Conservation (phyloP, 2,113 vertebrate species). For the Boulengeromyrus knoepffleri region DNA sequence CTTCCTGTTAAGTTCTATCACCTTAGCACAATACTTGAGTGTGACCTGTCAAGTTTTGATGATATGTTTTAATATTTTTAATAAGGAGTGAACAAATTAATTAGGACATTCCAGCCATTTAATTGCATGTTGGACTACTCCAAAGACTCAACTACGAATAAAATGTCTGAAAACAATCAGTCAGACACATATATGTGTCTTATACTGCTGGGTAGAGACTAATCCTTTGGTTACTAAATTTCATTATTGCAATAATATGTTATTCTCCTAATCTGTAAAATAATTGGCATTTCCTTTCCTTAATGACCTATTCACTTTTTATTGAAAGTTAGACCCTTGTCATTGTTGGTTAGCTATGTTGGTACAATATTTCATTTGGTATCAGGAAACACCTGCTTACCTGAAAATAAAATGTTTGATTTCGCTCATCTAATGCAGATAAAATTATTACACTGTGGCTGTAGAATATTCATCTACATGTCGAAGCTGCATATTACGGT, state of each 20-base stretch:
- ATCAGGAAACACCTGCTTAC: neutral
- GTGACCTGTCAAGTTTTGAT: neutral
- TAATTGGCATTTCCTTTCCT: neutral
- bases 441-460: neutral
- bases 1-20: neutral
- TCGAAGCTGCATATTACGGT: neutral
- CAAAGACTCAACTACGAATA: neutral
- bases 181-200: neutral
- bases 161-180: neutral
- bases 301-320: neutral
- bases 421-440: neutral
- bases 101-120: neutral
- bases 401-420: neutral
- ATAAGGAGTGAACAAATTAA: neutral
- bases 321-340: neutral
- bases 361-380: neutral
- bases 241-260: neutral
- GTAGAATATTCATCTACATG: neutral
- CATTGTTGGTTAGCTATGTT: neutral
- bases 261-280: neutral
- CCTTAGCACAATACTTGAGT: neutral
- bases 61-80: neutral
- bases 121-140: neutral
- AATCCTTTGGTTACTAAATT: neutral
- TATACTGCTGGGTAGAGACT: neutral